A percentile compares a stretch with the other conserved stretches of the same genome.
Conservation (phyloP, 1,140 invertebrate genomes). For the Ceratosolen fusciceps region DNA sequence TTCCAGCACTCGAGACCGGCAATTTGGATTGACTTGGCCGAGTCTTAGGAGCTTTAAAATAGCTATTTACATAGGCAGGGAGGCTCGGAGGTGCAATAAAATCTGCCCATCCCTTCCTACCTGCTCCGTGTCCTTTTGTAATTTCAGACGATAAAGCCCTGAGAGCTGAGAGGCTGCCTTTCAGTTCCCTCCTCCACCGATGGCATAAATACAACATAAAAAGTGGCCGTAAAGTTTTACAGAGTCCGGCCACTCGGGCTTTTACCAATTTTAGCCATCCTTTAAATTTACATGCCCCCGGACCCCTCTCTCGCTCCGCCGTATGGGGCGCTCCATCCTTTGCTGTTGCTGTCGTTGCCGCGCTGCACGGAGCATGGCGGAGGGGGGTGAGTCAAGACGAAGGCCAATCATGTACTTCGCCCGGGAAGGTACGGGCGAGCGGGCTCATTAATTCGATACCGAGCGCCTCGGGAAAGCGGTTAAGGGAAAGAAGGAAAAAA, state of each 20-base stretch:
- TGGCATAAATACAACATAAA: conserved; percentile 13
- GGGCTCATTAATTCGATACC: no score
- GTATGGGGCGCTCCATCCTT: no score
- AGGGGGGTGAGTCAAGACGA: no score
- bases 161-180: no score
- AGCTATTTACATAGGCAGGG: neutral
- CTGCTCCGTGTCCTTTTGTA: neutral
- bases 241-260: neutral
- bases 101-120: neutral
- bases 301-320: neutral
- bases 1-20: neutral
- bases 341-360: no score
- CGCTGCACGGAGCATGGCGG: no score
- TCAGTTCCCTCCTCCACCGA: neutral
- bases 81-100: neutral
- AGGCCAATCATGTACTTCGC: no score
- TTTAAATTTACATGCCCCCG: neutral
- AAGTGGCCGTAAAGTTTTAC: conserved; percentile 2
- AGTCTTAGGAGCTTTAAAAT: conserved; percentile 6
- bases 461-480: no score
- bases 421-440: no score
- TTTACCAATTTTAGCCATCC: neutral
- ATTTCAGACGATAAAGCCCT: conserved; percentile 13
- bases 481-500: no score
- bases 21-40: conserved; percentile 12